Evolutionary conservation across 1,140 invertebrate species (phyloP).

Genomic region (Pachyrhynchus sulphureomaculatus): DNA sequence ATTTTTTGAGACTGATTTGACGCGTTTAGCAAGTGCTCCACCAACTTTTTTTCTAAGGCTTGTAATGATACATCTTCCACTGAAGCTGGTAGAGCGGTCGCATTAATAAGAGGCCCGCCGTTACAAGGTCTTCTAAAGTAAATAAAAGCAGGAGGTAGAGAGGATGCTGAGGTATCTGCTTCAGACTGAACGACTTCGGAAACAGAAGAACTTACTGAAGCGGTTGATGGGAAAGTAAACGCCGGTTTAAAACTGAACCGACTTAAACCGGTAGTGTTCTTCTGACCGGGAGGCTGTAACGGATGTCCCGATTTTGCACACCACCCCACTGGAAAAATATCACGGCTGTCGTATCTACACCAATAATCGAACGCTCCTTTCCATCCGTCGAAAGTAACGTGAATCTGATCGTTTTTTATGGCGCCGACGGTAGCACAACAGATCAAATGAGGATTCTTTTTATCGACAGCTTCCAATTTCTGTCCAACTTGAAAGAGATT

Average conservation of each 20-base stretch:
- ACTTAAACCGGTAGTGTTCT: conserved; percentile 61
- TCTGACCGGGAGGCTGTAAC: conserved; percentile 93
- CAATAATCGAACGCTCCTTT: conserved; percentile 97
- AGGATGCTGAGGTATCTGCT: conserved; percentile 53
- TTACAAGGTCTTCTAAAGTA: conserved; percentile 54
- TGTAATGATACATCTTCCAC: conserved; percentile 51
- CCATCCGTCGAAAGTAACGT: conserved; percentile 98
- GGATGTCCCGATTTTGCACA: conserved; percentile 91
- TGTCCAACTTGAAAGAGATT: conserved; percentile 87
- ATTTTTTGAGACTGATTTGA: conserved; percentile 47
- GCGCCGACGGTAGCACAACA: conserved; percentile 94
- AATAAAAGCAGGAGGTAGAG: conserved; percentile 48
- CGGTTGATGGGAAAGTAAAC: conserved; percentile 29
- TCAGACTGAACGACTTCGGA: conserved; percentile 45
- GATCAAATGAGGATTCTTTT: conserved; percentile 95
- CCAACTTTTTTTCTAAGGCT: conserved; percentile 49
- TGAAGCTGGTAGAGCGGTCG: conserved; percentile 49
- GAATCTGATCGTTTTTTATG: conserved; percentile 89
- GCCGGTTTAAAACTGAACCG: conserved; percentile 46
- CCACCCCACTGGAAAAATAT: conserved; percentile 98
- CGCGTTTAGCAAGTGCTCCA: conserved; percentile 38
- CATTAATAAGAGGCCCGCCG: conserved; percentile 54
- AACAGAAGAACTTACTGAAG: conserved; percentile 30
- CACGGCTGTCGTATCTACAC: conserved; percentile 89
- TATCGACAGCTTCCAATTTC: conserved; percentile 96